These are phyloP conservation scores for Euura saliciscinereae DNA, from an alignment of 1,140 invertebrate species.

Conservation along the genomic window DNA sequence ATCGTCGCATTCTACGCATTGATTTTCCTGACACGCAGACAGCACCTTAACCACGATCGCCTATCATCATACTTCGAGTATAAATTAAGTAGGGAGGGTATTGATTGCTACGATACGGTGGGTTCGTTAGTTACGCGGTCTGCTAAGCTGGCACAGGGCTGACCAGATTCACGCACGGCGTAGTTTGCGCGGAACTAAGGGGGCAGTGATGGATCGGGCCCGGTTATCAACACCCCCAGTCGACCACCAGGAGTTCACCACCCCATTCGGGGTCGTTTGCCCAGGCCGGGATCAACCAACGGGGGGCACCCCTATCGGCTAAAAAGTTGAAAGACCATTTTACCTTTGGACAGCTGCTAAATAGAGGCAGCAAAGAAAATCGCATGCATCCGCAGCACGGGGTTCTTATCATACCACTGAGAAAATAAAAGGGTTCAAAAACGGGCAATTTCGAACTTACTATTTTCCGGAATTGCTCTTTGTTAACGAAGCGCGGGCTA, in stretches of 20 bases:
- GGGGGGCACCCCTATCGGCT: slow-evolving; percentile 36
- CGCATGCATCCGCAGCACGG: neutral
- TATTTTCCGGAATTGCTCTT: neutral
- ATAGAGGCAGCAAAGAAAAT: slow-evolving; percentile 35
- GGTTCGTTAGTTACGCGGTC: slow-evolving; percentile 22
- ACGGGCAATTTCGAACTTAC: too few species aligned
- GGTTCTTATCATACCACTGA: too few species aligned
- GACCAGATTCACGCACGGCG: slow-evolving; percentile 43
- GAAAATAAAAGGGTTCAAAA: too few species aligned
- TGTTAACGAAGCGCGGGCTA: neutral
- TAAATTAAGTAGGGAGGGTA: slow-evolving; percentile 17
- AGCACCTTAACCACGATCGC: neutral
- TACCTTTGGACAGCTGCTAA: slow-evolving; percentile 49
- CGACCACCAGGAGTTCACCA: slow-evolving; percentile 38
- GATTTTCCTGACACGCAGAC: slow-evolving; percentile 2
- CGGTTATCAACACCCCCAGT: slow-evolving; percentile 57
- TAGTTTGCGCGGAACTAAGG: slow-evolving; percentile 35
- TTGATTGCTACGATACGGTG: slow-evolving; percentile 33
- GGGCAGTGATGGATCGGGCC: slow-evolving; percentile 59
- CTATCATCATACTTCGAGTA: neutral
- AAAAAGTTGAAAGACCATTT: slow-evolving; percentile 45
- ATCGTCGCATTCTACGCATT: neutral
- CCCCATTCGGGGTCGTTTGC: slow-evolving; percentile 19
- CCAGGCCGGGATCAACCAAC: neutral
- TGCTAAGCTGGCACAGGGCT: slow-evolving; percentile 25